A percentile compares a stretch with the other conserved stretches of the same genome.
phyloP scores from a whole-genome alignment of 2,113 vertebrate species.

The Nothobranchius kuhntae region DNA sequence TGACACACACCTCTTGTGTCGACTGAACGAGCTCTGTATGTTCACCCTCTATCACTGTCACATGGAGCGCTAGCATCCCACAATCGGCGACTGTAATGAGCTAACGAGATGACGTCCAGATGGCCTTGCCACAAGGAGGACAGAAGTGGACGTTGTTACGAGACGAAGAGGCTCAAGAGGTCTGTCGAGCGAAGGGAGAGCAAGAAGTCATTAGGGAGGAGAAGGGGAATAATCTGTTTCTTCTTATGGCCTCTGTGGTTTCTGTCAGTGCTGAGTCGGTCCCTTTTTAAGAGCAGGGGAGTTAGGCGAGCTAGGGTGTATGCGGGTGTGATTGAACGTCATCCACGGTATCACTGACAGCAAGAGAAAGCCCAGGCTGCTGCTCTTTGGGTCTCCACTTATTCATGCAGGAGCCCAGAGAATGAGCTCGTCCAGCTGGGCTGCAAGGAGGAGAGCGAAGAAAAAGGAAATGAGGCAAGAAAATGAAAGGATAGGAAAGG shows the following conservation, averaged over 20 bases:
- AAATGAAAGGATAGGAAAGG: constrained; percentile 6
- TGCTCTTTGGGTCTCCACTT: constrained; percentile 66
- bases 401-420: constrained; percentile 52
- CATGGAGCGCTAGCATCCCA: constrained; percentile 63
- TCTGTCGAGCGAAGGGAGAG: constrained; percentile 62
- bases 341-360: constrained; percentile 74
- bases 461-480: constrained; percentile 4
- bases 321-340: constrained; percentile 70
- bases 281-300: constrained; percentile 64
- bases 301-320: constrained; percentile 57
- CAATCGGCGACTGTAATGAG: constrained; percentile 58
- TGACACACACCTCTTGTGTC: constrained; percentile 52
- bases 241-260: constrained; percentile 73
- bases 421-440: constrained; percentile 70
- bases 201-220: constrained; percentile 73
- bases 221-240: constrained; percentile 72
- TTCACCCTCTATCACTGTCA: constrained; percentile 67
- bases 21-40: constrained; percentile 52
- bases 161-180: constrained; percentile 53
- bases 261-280: constrained; percentile 53
- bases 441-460: background rate
- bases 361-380: constrained; percentile 67
- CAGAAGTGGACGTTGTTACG: constrained; percentile 59
- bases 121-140: constrained; percentile 65
- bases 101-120: constrained; percentile 76